A percentile compares a stretch with the other conserved stretches of the same genome.
Evolutionary conservation across 2,797 vertebrate genomes (phyloP).

Genomic region (Otolemur crassicaudatus): DNA sequence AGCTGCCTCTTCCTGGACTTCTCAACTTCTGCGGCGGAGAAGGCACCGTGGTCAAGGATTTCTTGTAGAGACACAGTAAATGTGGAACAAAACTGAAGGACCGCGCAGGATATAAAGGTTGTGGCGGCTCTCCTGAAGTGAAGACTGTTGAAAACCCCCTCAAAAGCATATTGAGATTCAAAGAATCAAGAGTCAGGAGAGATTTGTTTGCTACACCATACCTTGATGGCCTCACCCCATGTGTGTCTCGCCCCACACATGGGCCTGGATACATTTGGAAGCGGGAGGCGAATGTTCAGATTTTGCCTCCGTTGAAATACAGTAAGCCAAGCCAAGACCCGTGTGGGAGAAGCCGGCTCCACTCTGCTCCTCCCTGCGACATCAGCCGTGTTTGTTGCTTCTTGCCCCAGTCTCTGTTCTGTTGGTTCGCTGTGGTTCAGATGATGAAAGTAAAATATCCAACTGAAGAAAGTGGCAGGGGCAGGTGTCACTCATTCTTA

Average conservation of each 20-base stretch:
- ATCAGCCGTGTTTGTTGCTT: background rate
- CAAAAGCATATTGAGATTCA: background rate
- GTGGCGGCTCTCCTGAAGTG: background rate
- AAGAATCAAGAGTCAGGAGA: background rate
- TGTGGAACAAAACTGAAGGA: background rate
- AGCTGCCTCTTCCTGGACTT: background rate
- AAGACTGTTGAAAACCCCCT: background rate
- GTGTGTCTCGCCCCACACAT: background rate
- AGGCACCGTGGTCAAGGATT: background rate
- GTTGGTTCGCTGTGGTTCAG: background rate
- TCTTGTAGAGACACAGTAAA: background rate
- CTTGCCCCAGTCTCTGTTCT: background rate
- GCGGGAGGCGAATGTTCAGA: background rate
- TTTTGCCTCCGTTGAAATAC: background rate
- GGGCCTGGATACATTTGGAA: background rate
- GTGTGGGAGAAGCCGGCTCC: fast-evolving
- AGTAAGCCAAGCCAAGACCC: fast-evolving
- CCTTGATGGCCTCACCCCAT: background rate
- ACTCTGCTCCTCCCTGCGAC: fast-evolving
- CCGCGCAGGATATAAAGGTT: background rate
- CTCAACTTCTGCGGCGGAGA: background rate
- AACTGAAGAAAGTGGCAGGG: background rate
- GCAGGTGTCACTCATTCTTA: background rate
- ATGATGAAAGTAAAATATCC: background rate
- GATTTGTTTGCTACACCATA: background rate